These are phyloP conservation scores for Drosophila lowei DNA, from an alignment of 1,140 invertebrate genomes.

Conservation along the genomic window DNA sequence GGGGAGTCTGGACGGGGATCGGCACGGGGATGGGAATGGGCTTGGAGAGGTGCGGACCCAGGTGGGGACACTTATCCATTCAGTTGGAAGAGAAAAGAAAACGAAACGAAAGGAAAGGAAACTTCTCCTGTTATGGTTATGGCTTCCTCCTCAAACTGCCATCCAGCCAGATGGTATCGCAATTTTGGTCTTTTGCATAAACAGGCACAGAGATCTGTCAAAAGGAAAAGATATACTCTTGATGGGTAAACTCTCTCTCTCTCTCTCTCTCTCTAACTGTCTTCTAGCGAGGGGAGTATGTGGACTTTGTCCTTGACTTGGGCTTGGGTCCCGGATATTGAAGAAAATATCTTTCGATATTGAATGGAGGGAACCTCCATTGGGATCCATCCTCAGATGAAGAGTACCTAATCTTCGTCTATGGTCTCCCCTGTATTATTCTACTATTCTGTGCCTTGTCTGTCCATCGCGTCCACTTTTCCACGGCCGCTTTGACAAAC, in stretches of 20 bases:
- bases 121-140: slow-evolving; percentile 31
- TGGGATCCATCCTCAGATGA: too few species aligned
- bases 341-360: too few species aligned
- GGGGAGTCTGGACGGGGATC: too few species aligned
- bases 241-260: slow-evolving; percentile 1
- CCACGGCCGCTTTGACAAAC: slow-evolving; percentile 33
- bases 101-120: background rate
- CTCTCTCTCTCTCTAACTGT: background rate
- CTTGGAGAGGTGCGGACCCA: slow-evolving; percentile 20
- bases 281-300: background rate
- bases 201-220: slow-evolving; percentile 21
- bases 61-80: slow-evolving; percentile 9
- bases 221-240: background rate
- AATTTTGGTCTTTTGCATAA: slow-evolving; percentile 10
- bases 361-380: too few species aligned
- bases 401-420: too few species aligned
- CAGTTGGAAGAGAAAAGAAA: background rate
- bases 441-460: slow-evolving; percentile 4
- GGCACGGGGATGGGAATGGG: background rate
- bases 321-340: too few species aligned
- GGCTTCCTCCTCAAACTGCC: slow-evolving; percentile 6
- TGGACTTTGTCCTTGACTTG: too few species aligned
- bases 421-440: too few species aligned
- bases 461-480: slow-evolving; percentile 35
- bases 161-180: slow-evolving; percentile 36